Evolutionary conservation across 2,888 invertebrate species (phyloP).

Genomic region (Keiferia lycopersicella): DNA sequence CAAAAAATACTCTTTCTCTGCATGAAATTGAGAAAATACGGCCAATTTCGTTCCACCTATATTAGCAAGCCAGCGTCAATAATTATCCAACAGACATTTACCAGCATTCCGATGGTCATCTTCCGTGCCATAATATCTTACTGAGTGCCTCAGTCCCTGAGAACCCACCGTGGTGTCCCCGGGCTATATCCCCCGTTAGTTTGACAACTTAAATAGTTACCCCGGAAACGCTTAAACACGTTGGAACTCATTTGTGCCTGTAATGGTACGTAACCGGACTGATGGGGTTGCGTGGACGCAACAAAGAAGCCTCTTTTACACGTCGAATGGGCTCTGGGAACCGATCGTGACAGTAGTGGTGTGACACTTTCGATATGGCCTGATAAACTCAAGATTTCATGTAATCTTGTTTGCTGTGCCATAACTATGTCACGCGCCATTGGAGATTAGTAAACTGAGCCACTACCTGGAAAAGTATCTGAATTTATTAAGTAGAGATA

Average conservation of each 20-base stretch:
- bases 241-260: conserved; percentile 30
- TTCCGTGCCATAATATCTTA: conserved; percentile 20
- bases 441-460: too few species aligned
- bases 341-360: conserved; percentile 43
- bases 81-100: background rate
- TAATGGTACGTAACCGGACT: conserved; percentile 30
- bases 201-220: conserved; percentile 29
- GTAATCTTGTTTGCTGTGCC: background rate
- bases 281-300: conserved; percentile 54
- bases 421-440: background rate
- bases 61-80: background rate
- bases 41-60: background rate
- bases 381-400: background rate
- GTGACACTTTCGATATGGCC: conserved; percentile 29
- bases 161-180: conserved; percentile 28
- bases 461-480: too few species aligned
- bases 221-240: conserved; percentile 28
- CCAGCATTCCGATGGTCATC: conserved; percentile 23
- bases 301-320: conserved; percentile 48
- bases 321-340: conserved; percentile 62
- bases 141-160: conserved; percentile 10
- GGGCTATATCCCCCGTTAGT: conserved; percentile 26
- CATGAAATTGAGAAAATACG: background rate
- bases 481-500: too few species aligned
- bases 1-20: background rate